Evolutionary conservation across 1,140 invertebrate species (phyloP), one percentile per base, ranked within the genome.

Genomic region (Brachionus plicatilis): DNA sequence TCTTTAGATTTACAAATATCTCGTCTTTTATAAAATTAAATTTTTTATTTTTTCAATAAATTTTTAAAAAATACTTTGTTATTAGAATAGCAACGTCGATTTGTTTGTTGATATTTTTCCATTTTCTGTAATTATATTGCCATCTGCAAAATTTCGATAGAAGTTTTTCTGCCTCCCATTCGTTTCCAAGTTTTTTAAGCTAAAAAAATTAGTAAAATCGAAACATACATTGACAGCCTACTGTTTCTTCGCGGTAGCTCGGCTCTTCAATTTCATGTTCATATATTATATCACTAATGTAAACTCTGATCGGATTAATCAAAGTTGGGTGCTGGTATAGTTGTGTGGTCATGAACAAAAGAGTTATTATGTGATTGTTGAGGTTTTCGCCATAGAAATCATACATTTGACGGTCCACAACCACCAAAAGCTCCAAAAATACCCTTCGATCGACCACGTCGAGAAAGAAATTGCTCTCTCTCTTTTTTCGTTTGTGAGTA

Each of bases 291-390:
- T 93, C 92, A 5, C 96, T 94, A 20, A 96, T 92, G 6, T 94
- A 93, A 65, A 96, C 93, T 89, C 95, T 95, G 85, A 96, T 93
- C 87, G 93, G 93, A 90, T 96, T 96, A 47, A 95, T 95, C 85
- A 96, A 94, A 82, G 93, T 94, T 1, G 94, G 94, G 87, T 96
- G 94, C 89, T 94, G 93, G 88, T 95, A 96, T 2, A 96, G 89
- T 65, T 88, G 72, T 37, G 72, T 76, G 11, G 72, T 76, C 72
- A 95, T 95, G 88, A 96, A 96, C 94, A 96, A 95, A 56, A 96
- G 94, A 20, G 95, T 95, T 33, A 96, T 91, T 11, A 88, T 96
- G 96, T 3, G 93, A 94, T 86, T 95, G 93, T 53, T 24, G 20
- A 65, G 43, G 14, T 75, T 60, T 11, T 75, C 50, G 7, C 66